Conservation (phyloP, 2,888 invertebrate species). For the Ochlodes sylvanus region DNA sequence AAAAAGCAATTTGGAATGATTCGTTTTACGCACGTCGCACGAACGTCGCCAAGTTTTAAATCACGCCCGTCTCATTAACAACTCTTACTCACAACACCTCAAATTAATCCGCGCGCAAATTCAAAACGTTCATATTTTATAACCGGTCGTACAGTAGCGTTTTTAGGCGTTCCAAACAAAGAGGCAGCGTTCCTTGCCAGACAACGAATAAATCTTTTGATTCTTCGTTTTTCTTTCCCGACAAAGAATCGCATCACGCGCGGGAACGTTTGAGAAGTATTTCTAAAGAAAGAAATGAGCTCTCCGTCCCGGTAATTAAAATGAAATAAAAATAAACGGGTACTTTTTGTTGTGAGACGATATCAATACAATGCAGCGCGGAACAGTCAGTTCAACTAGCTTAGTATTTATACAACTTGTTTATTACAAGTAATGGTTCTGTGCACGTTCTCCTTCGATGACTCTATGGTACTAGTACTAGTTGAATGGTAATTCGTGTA, state of each 20-base stretch:
- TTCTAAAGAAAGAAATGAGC: slow-evolving; percentile 36
- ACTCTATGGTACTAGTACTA: slow-evolving; percentile 1
- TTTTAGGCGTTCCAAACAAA: slow-evolving; percentile 32
- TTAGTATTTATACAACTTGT: slow-evolving; percentile 30
- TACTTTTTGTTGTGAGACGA: slow-evolving; percentile 21
- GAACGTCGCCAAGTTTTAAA: slow-evolving; percentile 7
- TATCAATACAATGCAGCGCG: slow-evolving; percentile 20
- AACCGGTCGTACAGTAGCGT: slow-evolving; percentile 19
- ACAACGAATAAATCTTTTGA: slow-evolving; percentile 37
- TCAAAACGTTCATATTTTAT: slow-evolving; percentile 24
- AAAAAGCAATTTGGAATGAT: slow-evolving; percentile 1
- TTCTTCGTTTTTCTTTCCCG: slow-evolving; percentile 34
- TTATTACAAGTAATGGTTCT: slow-evolving; percentile 32
- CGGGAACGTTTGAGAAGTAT: slow-evolving; percentile 37
- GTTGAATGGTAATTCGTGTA: background rate
- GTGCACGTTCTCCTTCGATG: slow-evolving; percentile 22
- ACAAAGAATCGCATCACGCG: slow-evolving; percentile 37
- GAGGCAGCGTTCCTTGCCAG: slow-evolving; percentile 25
- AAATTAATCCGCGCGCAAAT: slow-evolving; percentile 17
- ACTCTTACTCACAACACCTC: slow-evolving; percentile 13
- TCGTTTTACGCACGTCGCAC: background rate
- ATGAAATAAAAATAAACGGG: slow-evolving; percentile 34
- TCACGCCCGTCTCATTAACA: slow-evolving; percentile 26
- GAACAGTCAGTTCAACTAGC: slow-evolving; percentile 14
- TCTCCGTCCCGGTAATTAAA: slow-evolving; percentile 36